phyloP scores from a whole-genome alignment of 1,140 invertebrate species.

The Brachionus manjavacas region DNA sequence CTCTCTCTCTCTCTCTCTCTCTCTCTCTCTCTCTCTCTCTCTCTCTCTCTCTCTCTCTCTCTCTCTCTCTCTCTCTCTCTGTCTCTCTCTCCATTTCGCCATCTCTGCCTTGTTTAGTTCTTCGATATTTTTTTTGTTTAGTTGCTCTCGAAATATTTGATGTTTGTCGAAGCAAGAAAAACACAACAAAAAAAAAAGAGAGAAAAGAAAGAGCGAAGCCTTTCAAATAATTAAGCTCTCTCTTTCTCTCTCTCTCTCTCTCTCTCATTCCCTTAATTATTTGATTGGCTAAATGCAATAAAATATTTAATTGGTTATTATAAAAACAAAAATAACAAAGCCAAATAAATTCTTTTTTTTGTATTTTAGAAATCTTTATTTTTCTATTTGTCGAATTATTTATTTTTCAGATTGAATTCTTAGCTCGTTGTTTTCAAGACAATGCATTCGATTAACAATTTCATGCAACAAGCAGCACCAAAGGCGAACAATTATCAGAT shows the following conservation, averaged over 20 bases:
- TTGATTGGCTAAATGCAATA: not conserved
- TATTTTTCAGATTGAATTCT: constrained; percentile 39
- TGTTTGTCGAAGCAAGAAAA: constrained; percentile 30
- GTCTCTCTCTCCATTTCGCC: not conserved
- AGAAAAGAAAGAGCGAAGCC: not conserved
- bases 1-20: not conserved
- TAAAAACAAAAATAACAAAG: not conserved
- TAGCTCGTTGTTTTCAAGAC: not conserved
- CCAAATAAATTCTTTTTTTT: not conserved
- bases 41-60: not conserved
- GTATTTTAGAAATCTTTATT: not conserved
- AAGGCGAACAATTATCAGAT: too few species aligned
- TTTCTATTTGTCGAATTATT: constrained; percentile 33
- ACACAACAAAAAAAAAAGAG: not conserved
- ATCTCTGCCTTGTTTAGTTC: not conserved
- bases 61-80: not conserved
- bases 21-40: not conserved
- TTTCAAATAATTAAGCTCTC: not conserved
- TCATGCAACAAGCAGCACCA: not conserved
- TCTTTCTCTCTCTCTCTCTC: not conserved
- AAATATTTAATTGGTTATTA: not conserved
- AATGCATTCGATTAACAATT: constrained; percentile 36
- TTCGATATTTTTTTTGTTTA: not conserved
- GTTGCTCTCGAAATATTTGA: constrained; percentile 8
- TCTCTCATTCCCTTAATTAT: not conserved